Base-by-base conservation (phyloP, 2,888 invertebrate species). In the Cylloceria caligata region DNA sequence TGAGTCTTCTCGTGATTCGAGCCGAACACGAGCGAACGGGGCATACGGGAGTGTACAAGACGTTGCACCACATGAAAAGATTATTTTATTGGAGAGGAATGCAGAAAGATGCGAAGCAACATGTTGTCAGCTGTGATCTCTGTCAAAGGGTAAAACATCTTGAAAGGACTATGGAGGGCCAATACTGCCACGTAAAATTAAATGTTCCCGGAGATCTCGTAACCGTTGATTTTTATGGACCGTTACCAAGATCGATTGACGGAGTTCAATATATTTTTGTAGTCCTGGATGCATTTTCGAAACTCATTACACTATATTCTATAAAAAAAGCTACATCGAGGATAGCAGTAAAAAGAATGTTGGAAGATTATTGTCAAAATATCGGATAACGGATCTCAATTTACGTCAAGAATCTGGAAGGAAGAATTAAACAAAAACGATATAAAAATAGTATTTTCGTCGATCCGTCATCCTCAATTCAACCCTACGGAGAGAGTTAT, bases 241-340 rank as follows among this genome's bases (percentile, higher is more conserved):
- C 52, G 1, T 27, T 55, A 11, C 52, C 52, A 21, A 3, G 52
- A 11, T 27, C 52, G 1, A 27, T 7, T 11, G 52, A 27, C 24
- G 52, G 52, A 2, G 52, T 55, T 9, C 27, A 55, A 55, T 55
- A 55, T 27, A 27, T 55, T 2, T 55, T 55, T 27, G 52, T 55
- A 0, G 13, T 55, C 1, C 9, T 55, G 11, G 52, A 55, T 13
- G 52, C 24, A 3, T 55, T 55, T 11, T 55, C 52, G 6, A 55
- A 55, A 27, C 3, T 55, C 1, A 13, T 55, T 13, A 24, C 5
- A 27, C 13, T 55, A 27, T 27, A 55, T 13, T 2, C 52, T 6
- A 11, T 55, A 13, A 27, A 27, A 11, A 24, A 27, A 13, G 52
- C 52, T 13, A 55, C 24, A 27, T 7, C 52, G 1, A 21, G 27